These are phyloP conservation scores for Brachionus plicatilis DNA, from an alignment of 1,140 invertebrate genomes.

Conservation along the genomic window DNA sequence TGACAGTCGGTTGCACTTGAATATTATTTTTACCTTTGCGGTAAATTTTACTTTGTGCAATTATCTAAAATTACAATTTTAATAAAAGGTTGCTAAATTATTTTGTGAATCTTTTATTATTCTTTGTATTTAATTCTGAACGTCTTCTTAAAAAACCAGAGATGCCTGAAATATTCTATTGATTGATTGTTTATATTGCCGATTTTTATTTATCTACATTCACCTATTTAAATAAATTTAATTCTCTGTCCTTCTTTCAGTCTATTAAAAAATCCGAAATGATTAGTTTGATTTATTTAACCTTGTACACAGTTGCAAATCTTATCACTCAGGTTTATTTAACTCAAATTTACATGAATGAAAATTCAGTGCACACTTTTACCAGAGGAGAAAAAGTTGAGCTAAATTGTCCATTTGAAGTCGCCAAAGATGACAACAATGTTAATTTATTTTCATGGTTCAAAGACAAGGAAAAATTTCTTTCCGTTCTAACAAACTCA, in stretches of 20 bases:
- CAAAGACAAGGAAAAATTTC: background rate
- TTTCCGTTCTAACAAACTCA: background rate
- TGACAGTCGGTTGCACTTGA: background rate
- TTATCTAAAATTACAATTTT: background rate
- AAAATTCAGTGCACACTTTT: background rate
- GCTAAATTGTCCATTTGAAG: background rate
- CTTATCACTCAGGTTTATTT: background rate
- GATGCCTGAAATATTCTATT: background rate
- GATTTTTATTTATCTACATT: background rate
- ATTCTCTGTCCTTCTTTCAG: too few relatives aligned
- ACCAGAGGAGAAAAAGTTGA: background rate
- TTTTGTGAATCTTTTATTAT: background rate
- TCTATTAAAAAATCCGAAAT: too few relatives aligned
- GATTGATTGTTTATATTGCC: background rate
- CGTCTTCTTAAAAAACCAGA: background rate
- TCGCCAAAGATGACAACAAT: background rate
- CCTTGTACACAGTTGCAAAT: background rate
- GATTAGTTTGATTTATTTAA: too few relatives aligned
- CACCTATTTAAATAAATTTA: background rate
- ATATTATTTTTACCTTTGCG: background rate
- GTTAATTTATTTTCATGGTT: background rate
- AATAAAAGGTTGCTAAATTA: background rate
- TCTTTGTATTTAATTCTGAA: background rate
- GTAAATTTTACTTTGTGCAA: background rate
- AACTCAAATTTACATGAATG: background rate